Percentiles rank a stretch among this genome's conserved stretches.
Evolutionary conservation across 2,113 vertebrate genomes (phyloP).

Genomic region (Brachionichthys hirsutus): DNA sequence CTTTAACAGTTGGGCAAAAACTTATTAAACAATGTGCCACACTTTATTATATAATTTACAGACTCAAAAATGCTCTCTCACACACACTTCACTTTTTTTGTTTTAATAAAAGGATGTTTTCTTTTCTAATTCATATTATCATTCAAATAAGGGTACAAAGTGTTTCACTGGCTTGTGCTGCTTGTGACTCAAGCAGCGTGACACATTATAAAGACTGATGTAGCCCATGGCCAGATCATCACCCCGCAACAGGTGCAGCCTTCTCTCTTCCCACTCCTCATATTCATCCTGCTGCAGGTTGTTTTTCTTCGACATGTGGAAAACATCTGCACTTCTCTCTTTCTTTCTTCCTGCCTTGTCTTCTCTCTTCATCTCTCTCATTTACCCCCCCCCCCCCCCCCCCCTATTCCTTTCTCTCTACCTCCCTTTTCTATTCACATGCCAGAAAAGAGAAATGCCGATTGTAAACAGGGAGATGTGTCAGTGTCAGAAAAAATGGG

Average conservation of each 20-base stretch:
- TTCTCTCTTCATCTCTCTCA: constrained; percentile 18
- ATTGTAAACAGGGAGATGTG: constrained; percentile 71
- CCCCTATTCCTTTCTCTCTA: constrained; percentile 31
- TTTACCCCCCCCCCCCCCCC: no score
- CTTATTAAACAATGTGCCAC: no score
- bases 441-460: constrained; percentile 19
- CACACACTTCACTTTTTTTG: neutral
- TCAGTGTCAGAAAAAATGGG: constrained; percentile 56
- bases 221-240: constrained; percentile 51
- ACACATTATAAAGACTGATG: constrained; percentile 36
- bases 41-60: neutral
- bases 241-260: constrained; percentile 66
- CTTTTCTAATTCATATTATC: neutral
- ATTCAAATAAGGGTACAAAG: constrained; percentile 1
- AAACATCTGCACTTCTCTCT: constrained; percentile 73
- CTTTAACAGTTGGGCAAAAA: no score
- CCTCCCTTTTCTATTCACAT: constrained; percentile 16
- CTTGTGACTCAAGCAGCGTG: constrained; percentile 46
- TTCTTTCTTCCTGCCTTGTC: neutral
- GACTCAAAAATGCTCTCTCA: no score
- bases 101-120: no score
- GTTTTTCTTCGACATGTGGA: constrained; percentile 67
- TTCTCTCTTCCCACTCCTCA: constrained; percentile 12
- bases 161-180: constrained; percentile 3
- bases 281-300: constrained; percentile 50